Conservation (phyloP, 1,140 invertebrate genomes). For the Drosophila athabasca region DNA sequence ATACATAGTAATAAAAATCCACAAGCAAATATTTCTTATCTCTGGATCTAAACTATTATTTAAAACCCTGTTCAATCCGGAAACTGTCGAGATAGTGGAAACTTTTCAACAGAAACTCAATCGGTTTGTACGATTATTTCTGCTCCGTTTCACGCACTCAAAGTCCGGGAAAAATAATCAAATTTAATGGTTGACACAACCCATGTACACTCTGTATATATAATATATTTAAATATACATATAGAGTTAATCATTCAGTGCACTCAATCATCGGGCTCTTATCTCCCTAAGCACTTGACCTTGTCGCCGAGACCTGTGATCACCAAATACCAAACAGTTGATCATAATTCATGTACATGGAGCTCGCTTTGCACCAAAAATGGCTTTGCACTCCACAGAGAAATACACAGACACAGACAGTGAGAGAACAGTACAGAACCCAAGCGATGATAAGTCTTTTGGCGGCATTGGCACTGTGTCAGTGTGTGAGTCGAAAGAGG, state of each 20-base stretch:
- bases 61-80: not conserved
- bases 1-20: slow-evolving; percentile 14
- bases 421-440: not conserved
- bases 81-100: slow-evolving; percentile 22
- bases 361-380: slow-evolving; percentile 11
- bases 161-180: slow-evolving; percentile 1
- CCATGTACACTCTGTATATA: no score
- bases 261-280: slow-evolving; percentile 30
- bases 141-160: not conserved
- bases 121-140: no score
- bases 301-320: slow-evolving; percentile 30
- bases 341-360: slow-evolving; percentile 37
- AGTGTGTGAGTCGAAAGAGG: slow-evolving; percentile 47
- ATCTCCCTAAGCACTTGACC: slow-evolving; percentile 41
- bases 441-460: slow-evolving; percentile 39
- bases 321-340: slow-evolving; percentile 5
- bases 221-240: not conserved
- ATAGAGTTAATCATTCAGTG: slow-evolving; percentile 19
- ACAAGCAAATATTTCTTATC: not conserved
- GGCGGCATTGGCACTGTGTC: slow-evolving; percentile 4
- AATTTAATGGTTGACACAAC: not conserved
- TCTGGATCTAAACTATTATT: not conserved
- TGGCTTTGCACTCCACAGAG: slow-evolving; percentile 1
- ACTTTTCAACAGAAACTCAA: slow-evolving; percentile 21
- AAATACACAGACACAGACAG: no score